Percentiles rank a stretch among this genome's conserved stretches.
phyloP scores from a whole-genome alignment of 2,888 invertebrate genomes.

The Eristalis arbustorum region DNA sequence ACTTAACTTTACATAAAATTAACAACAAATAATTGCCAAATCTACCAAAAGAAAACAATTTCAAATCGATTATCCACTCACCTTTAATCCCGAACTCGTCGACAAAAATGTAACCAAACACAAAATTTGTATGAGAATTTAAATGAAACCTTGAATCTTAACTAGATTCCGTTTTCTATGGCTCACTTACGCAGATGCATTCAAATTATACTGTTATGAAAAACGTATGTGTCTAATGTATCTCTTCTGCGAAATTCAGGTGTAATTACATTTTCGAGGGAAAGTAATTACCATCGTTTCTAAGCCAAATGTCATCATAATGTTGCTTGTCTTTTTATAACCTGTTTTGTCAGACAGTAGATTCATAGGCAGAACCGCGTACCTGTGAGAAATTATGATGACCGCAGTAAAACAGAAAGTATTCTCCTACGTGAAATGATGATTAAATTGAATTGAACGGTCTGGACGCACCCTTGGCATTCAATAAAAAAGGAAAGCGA shows the following conservation, averaged over 20 bases:
- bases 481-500: background rate
- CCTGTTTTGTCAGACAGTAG: constrained; percentile 13
- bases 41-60: too few relatives aligned
- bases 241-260: background rate
- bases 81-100: too few relatives aligned
- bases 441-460: background rate
- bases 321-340: constrained; percentile 34
- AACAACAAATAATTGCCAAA: too few relatives aligned
- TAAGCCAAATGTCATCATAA: constrained; percentile 38
- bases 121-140: too few relatives aligned
- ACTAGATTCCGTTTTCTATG: too few relatives aligned
- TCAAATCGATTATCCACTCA: too few relatives aligned
- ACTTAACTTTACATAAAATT: too few relatives aligned
- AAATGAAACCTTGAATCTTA: too few relatives aligned
- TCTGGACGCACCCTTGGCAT: constrained; percentile 10
- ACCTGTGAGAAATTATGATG: background rate
- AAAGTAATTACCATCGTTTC: constrained; percentile 31
- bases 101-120: too few relatives aligned
- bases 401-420: constrained; percentile 25
- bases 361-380: background rate
- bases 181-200: too few relatives aligned
- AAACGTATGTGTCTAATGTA: background rate
- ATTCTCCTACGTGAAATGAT: constrained; percentile 11
- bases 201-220: background rate
- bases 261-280: constrained; percentile 22